Conservation (phyloP, 2,888 invertebrate genomes). For the Cabera pusaria region DNA sequence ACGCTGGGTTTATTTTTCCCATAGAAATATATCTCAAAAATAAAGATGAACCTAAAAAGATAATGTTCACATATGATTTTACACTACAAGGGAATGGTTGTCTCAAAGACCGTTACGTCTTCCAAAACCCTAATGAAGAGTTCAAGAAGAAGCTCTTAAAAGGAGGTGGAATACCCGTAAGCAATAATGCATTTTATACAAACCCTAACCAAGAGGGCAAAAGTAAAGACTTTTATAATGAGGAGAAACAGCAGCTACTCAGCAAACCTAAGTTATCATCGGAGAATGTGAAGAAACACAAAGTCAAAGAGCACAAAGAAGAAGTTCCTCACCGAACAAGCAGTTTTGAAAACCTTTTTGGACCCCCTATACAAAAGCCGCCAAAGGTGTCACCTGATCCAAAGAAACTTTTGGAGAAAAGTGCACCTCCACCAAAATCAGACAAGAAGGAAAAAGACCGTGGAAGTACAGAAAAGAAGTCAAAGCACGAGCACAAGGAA, state of each 20-base stretch:
- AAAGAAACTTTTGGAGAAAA: conserved; percentile 74
- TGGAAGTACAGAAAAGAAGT: conserved; percentile 72
- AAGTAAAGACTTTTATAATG: conserved; percentile 81
- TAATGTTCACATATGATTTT: conserved; percentile 93
- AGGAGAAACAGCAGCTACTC: conserved; percentile 84
- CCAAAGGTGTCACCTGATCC: conserved; percentile 87
- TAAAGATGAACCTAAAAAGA: conserved; percentile 94
- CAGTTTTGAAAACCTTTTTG: conserved; percentile 92
- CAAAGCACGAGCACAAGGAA: conserved; percentile 77
- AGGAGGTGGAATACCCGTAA: conserved; percentile 89
- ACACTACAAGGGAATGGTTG: conserved; percentile 89
- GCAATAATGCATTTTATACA: conserved; percentile 70
- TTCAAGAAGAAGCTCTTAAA: conserved; percentile 93
- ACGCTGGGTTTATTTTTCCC: conserved; percentile 95
- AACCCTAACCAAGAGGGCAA: conserved; percentile 81
- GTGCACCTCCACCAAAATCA: conserved; percentile 51
- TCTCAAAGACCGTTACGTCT: conserved; percentile 92
- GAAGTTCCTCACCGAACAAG: conserved; percentile 83
- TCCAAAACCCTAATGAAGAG: conserved; percentile 94
- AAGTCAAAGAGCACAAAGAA: conserved; percentile 80
- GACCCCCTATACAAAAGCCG: conserved; percentile 91
- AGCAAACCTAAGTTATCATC: conserved; percentile 88
- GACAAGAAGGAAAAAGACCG: conserved; percentile 84
- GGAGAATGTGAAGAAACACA: conserved; percentile 83
- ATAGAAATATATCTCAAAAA: conserved; percentile 95